Base-by-base conservation (phyloP, 2,113 vertebrate genomes). In the Phocoena sinus region DNA sequence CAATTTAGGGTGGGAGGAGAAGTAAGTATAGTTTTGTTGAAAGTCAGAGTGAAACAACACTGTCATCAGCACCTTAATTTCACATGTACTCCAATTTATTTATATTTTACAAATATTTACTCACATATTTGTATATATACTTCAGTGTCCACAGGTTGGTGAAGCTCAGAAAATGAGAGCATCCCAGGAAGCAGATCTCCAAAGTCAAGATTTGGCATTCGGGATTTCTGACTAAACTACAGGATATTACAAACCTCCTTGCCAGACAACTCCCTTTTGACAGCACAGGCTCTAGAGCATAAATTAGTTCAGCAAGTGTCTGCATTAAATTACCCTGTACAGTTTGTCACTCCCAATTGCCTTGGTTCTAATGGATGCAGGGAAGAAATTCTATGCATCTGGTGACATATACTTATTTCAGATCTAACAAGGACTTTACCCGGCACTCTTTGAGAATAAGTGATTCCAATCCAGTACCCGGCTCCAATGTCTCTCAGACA, bases 271-370 rank as follows among this genome's bases (percentile, higher is more conserved):
- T 97, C 58, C 68, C 38, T 94, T 91, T 93, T 82, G 60, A 47
- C 23, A 33, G n/a, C 25, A 50, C 2, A 41, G 82, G 33, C 83
- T 95, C 87, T 71, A 70, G 89, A 96, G 89, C 50, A 96, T 93
- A 96, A 97, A 96, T 97, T 96, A 97, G 63, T 93, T 95, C 82
- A 95, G 62, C 36, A 79, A 97, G 80, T 87, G 44, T 81, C 89
- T 98, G 82, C 44, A 53, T 91, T 95, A 96, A 96, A 97, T 97
- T 81, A 95, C n/a, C 14, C 62, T 62, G 63, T 53, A 93, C 36
- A 95, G 21, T 89, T 83, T 94, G 62, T 83, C 73, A 76, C 28
- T 97, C 67, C 74, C 56, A 67, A 28, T 84, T 98, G 79, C 80
- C 71, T 89, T 94, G 71, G 63, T 94, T 97, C 96, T 95, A 95